These are phyloP conservation scores for Oryzias woworae DNA, from an alignment of 2,113 vertebrate genomes.

Conservation along the genomic window DNA sequence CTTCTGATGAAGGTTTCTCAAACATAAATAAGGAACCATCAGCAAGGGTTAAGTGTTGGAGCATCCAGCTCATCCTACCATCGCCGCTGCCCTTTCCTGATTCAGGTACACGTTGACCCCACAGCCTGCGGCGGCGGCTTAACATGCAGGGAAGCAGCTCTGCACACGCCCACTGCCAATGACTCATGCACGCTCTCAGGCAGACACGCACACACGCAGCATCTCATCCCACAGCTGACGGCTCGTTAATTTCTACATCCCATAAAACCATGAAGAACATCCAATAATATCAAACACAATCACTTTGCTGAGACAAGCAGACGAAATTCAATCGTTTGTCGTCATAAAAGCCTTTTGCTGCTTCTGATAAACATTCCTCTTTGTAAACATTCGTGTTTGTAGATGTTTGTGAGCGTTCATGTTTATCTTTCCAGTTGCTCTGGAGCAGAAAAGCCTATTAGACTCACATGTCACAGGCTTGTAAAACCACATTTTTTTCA, in stretches of 20 bases:
- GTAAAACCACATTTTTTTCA: too few relatives aligned
- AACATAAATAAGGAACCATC: too few relatives aligned
- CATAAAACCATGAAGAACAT: constrained; percentile 60
- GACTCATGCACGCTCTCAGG: constrained; percentile 51
- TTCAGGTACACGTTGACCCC: constrained; percentile 37
- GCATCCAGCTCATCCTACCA: constrained; percentile 22
- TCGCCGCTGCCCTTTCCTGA: constrained; percentile 14
- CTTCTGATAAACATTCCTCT: neutral
- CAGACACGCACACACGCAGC: constrained; percentile 23
- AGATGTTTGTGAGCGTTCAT: neutral
- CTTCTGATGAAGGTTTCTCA: too few relatives aligned
- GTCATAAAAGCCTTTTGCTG: constrained; percentile 36
- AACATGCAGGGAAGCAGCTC: constrained; percentile 60
- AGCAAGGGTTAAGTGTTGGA: too few relatives aligned
- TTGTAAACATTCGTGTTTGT: constrained; percentile 23
- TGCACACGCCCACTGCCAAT: constrained; percentile 51
- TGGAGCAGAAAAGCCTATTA: too few relatives aligned
- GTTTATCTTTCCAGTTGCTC: neutral
- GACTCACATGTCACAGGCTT: too few relatives aligned
- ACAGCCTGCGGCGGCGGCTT: constrained; percentile 52
- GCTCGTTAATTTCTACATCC: constrained; percentile 69
- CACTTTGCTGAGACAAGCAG: constrained; percentile 59
- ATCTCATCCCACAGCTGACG: constrained; percentile 60
- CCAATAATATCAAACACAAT: constrained; percentile 66
- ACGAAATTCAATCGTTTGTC: constrained; percentile 55